Evolutionary conservation across 1,140 invertebrate genomes (phyloP).

Genomic region (Drosophila varians): DNA sequence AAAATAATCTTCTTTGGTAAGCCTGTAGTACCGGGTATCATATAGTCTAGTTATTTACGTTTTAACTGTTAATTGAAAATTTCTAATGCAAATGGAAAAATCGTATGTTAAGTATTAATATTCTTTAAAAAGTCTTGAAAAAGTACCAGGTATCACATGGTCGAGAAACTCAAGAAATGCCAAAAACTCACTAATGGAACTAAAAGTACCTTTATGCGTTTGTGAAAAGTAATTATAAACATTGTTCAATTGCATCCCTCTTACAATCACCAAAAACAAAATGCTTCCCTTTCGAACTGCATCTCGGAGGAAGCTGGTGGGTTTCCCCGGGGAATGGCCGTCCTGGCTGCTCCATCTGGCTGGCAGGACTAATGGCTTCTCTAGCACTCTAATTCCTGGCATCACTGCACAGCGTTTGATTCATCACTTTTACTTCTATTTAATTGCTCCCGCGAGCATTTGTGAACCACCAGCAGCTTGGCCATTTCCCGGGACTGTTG

Average conservation of each 20-base stretch:
- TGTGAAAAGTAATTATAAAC: too few relatives aligned
- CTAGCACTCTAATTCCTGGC: conserved; percentile 11
- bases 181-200: background rate
- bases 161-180: too few relatives aligned
- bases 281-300: background rate
- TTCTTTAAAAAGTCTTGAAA: background rate
- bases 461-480: conserved; percentile 4
- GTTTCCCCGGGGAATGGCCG: conserved; percentile 1
- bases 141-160: too few relatives aligned
- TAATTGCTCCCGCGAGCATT: conserved; percentile 46
- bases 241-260: too few relatives aligned
- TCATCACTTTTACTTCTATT: conserved; percentile 50
- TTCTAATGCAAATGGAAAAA: too few relatives aligned
- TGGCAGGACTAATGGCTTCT: conserved; percentile 18
- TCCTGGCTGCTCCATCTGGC: conserved; percentile 9
- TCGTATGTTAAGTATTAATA: too few relatives aligned
- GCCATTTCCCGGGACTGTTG: conserved; percentile 7
- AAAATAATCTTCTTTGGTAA: too few relatives aligned
- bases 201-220: background rate
- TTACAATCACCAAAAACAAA: too few relatives aligned
- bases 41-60: too few relatives aligned
- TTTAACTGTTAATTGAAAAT: too few relatives aligned
- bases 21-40: too few relatives aligned
- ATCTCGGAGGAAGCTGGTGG: background rate
- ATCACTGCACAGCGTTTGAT: conserved; percentile 16